Base-by-base conservation (phyloP, 2,888 invertebrate species). In the Bedellia somnulentella region DNA sequence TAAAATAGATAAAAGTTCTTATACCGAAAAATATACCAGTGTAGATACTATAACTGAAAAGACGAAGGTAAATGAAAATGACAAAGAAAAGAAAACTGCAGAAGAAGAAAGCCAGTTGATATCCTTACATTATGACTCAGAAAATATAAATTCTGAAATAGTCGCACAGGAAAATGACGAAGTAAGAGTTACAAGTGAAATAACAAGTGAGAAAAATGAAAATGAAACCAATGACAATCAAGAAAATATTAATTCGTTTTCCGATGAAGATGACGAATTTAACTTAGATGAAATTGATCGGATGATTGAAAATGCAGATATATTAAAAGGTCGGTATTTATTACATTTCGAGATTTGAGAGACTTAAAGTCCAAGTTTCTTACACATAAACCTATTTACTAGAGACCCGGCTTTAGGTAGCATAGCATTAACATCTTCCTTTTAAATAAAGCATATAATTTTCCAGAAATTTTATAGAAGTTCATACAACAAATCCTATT, bases 211-310 rank as follows among this genome's bases (percentile, higher is more conserved):
- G 12, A 27, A 21, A 27, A 24, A 27, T 21, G 28, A 36, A 8
- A 11, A 24, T 17, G 21, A 17, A 30, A 17, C 13, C 22, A 24
- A 33, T 27, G 34, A 31, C n/a, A 23, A 14, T 27, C 25, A 14
- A 12, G 37, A 39, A 15, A 32, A 38, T 28, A 42, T 42, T 29
- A 51, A 56, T 36, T 47, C 48, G 32, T 64, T 64, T 37, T 57
- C 61, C 24, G 63, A 67, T 41, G n/a, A n/a, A n/a, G n/a, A n/a
- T n/a, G 52, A 64, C 44, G 64, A 62, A 40, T 39, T 62, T 17
- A 53, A 63, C 37, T 54, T 62, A 43, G 59, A 58, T 24, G 61
- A 71, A 36, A 61, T 71, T 38, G 66, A 70, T 38, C 50, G 39
- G 33, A 45, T 71, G 6, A 62, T 66, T 35, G 57, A 63, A 53